Conservation (phyloP, 2,797 vertebrate species). For the Amazona ochrocephala region DNA sequence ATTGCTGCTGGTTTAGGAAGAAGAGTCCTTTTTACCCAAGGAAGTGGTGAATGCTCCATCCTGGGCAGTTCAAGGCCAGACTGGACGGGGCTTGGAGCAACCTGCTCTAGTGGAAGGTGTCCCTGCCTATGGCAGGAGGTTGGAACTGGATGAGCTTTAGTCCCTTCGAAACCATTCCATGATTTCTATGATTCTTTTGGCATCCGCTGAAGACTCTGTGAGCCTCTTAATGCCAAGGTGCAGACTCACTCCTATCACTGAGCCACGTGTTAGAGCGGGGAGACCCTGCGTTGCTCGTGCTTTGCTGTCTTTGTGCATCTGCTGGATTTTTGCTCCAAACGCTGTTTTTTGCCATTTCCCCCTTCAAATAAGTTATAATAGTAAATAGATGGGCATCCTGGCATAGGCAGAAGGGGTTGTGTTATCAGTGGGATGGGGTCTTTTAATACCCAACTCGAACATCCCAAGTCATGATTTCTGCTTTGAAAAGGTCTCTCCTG, state of each 20-base stretch:
- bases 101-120: too few species aligned
- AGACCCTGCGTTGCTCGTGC: neutral
- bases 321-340: neutral
- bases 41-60: neutral
- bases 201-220: neutral
- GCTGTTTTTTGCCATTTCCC: too few species aligned
- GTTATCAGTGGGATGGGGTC: neutral
- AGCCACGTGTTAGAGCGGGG: neutral
- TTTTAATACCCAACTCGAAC: neutral
- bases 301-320: neutral
- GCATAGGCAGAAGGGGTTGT: neutral
- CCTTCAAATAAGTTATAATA: neutral
- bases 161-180: too few species aligned
- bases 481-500: neutral
- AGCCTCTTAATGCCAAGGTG: neutral
- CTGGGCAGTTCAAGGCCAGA: neutral
- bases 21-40: neutral
- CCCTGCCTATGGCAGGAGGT: too few species aligned
- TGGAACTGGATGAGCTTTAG: too few species aligned
- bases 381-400: neutral
- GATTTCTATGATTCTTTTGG: neutral
- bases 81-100: too few species aligned
- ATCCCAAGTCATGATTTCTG: neutral
- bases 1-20: neutral
- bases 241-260: accelerated